Evolutionary conservation across 2,797 vertebrate genomes (phyloP), one percentile per base, ranked within the genome.

Genomic region (Urophycis tenuis): DNA sequence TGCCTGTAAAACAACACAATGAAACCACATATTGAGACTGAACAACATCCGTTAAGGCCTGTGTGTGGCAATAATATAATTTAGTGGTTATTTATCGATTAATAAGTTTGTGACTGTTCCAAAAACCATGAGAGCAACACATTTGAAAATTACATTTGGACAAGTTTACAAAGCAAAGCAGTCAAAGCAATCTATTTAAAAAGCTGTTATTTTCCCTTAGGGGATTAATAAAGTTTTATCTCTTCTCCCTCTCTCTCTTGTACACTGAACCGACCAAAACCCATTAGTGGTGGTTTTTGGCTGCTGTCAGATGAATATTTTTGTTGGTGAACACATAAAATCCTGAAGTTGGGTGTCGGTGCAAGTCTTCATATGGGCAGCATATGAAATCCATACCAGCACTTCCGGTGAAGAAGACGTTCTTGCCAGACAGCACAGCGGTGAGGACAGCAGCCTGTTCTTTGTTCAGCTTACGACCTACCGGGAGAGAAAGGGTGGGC

Each of bases 361-460:
- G 39, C 39, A 41, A 17, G 12, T 3, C 39, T 41, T 41, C 17
- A 49, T 49, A 49, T 17, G 25, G 10, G 2, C 25, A 53, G 45
- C 5, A 73, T 14, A 33, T 15, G 32, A 0, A 12, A 25, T 39
- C 75, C 32, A 76, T 83, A 97, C 97, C 97, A 80, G 97, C 97
- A 34, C 96, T 99, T 82, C 97, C 97, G 0, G 97, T 99, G 83
- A 99, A 98, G 93, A 99, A 99, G 81, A 99, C 77, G 15, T 95
- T 98, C 90, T 92, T 97, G 17, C 97, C 95, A 4, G 94, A 93
- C 39, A 96, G 84, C 75, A 97, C 94, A 0, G 92, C 93, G 12
- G 86, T 78, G 78, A 99, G 90, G 82, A 98, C 95, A 0, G 93
- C 92, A 0, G 93, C 89, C 89, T 99, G 97, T 35, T 97, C 96